These are phyloP conservation scores for Thereva unica DNA, from an alignment of 2,888 invertebrate species.

Conservation along the genomic window DNA sequence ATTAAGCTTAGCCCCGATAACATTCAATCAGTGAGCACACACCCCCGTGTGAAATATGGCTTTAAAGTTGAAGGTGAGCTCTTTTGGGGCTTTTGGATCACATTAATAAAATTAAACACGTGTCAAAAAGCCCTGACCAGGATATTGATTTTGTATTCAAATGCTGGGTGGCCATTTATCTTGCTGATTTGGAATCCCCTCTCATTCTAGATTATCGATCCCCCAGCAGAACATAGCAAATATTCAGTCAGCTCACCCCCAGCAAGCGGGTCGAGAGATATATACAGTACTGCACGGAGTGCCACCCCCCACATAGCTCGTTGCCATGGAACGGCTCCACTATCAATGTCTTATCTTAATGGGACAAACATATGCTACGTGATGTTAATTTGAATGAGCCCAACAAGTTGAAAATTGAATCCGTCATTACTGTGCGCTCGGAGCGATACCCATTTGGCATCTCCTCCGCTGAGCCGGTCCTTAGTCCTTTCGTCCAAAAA, in stretches of 20 bases:
- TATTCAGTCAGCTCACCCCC: background rate
- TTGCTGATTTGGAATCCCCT: slow-evolving; percentile 13
- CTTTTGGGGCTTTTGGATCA: too few relatives aligned
- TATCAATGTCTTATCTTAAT: slow-evolving; percentile 41
- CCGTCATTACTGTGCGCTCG: slow-evolving; percentile 24
- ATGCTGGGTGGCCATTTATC: slow-evolving; percentile 14
- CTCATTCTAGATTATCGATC: background rate
- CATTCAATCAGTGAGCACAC: too few relatives aligned
- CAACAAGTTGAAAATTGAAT: slow-evolving; percentile 43
- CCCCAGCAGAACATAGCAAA: background rate
- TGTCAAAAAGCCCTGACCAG: slow-evolving; percentile 7
- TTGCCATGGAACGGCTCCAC: slow-evolving; percentile 14
- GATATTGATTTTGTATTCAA: slow-evolving; percentile 28
- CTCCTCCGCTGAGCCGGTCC: too few relatives aligned
- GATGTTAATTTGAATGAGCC: slow-evolving; percentile 41
- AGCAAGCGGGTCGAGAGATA: too few relatives aligned
- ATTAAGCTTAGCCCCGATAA: too few relatives aligned
- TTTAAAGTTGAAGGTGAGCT: too few relatives aligned
- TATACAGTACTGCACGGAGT: background rate
- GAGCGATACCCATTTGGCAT: background rate
- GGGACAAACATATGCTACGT: slow-evolving; percentile 42
- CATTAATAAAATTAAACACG: slow-evolving; percentile 19
- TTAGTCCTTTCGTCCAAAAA: too few relatives aligned
- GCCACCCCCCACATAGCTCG: background rate
- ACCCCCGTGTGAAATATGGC: too few relatives aligned